Evolutionary conservation across 2,888 invertebrate genomes (phyloP).

Genomic region (Drosophila sordidapex): DNA sequence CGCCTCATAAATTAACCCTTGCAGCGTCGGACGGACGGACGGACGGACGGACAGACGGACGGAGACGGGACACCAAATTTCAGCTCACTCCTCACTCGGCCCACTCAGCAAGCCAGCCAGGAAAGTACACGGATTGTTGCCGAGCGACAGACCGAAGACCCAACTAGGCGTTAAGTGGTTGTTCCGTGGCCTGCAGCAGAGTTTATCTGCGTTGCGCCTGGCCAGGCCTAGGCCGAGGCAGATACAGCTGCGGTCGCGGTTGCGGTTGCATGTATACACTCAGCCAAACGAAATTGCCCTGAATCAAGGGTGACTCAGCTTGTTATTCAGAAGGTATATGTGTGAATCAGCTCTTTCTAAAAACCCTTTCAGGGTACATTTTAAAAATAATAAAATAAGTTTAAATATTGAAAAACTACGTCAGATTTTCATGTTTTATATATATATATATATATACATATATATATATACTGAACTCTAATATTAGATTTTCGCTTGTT

Average conservation of each 20-base stretch:
- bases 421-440: neutral
- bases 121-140: conserved; percentile 17
- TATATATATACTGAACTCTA: neutral
- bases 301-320: neutral
- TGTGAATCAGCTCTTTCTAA: too few species aligned
- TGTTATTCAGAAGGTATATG: neutral
- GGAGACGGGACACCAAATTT: conserved; percentile 22
- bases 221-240: neutral
- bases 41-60: conserved; percentile 29
- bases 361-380: neutral
- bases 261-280: neutral
- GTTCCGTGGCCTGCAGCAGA: conserved; percentile 39
- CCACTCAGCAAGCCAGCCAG: conserved; percentile 12
- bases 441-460: neutral
- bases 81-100: conserved; percentile 12
- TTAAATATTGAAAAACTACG: neutral
- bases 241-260: neutral
- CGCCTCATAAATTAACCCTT: conserved; percentile 82
- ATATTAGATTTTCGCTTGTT: neutral
- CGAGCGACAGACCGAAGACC: conserved; percentile 7
- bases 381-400: neutral
- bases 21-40: conserved; percentile 53
- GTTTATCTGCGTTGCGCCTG: conserved; percentile 48
- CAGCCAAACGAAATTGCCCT: neutral
- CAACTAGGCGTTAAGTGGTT: conserved; percentile 55